These are phyloP conservation scores for Hippocampus abdominalis DNA, from an alignment of 2,113 vertebrate species.

Conservation along the genomic window DNA sequence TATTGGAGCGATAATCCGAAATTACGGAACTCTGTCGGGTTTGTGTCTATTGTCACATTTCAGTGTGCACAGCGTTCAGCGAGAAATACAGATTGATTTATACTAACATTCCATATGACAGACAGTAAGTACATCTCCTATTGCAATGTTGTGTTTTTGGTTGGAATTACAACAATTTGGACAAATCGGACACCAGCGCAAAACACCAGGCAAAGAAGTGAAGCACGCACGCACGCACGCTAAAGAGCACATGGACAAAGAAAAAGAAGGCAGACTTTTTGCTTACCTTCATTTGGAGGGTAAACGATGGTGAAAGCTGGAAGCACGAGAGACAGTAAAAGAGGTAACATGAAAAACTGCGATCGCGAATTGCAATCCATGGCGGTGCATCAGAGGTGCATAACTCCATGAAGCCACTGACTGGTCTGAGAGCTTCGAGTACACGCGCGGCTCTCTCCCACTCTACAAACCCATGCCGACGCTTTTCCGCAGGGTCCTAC, in stretches of 20 bases:
- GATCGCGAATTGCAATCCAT: conserved; percentile 84
- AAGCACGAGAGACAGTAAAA: conserved; percentile 65
- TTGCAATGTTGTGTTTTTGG: conserved; percentile 9
- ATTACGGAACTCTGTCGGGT: conserved; percentile 5
- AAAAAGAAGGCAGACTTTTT: conserved; percentile 13
- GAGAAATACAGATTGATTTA: background rate
- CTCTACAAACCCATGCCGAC: conserved; percentile 41
- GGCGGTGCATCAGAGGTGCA: conserved; percentile 85
- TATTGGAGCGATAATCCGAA: conserved; percentile 5
- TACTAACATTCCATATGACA: background rate
- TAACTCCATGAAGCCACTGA: conserved; percentile 90
- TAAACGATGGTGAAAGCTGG: conserved; percentile 70
- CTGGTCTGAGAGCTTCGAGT: conserved; percentile 78
- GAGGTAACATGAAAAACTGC: conserved; percentile 61
- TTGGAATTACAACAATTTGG: conserved; percentile 8
- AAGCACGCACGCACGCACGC: conserved; percentile 11
- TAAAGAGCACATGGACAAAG: background rate
- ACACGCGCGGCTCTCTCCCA: conserved; percentile 50
- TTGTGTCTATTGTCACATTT: conserved; percentile 30
- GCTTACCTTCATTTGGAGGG: conserved; percentile 90
- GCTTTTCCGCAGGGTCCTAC: conserved; percentile 77
- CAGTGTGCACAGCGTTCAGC: background rate
- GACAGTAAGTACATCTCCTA: background rate
- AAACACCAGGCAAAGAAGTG: conserved; percentile 4
- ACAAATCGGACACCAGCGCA: conserved; percentile 23